These are phyloP conservation scores for Lepisosteus oculatus DNA, from an alignment of 2,113 vertebrate genomes.

Conservation along the genomic window DNA sequence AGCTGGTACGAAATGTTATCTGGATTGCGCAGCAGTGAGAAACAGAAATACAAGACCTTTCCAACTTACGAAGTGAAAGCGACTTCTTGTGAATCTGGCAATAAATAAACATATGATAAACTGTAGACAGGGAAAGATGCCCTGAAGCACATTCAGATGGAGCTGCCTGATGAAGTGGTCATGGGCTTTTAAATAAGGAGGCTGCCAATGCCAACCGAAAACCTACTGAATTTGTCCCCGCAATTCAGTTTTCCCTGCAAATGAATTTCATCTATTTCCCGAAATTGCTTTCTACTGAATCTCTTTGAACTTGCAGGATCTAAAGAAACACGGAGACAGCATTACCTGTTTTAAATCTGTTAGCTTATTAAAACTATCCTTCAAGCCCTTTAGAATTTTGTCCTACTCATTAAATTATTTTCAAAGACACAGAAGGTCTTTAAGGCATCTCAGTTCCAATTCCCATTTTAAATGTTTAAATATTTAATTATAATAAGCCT, in stretches of 20 bases:
- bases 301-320: conserved; percentile 36
- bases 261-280: conserved; percentile 37
- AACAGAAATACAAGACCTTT: too few species aligned
- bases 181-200: background rate
- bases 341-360: conserved; percentile 39
- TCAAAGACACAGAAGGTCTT: conserved; percentile 45
- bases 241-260: conserved; percentile 13
- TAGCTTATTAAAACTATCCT: conserved; percentile 44
- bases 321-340: conserved; percentile 30
- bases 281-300: conserved; percentile 33
- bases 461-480: conserved; percentile 41
- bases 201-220: conserved; percentile 12
- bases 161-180: background rate
- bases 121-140: too few species aligned
- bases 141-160: too few species aligned
- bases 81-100: background rate
- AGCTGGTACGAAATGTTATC: too few species aligned
- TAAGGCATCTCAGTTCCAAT: conserved; percentile 43
- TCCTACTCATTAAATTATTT: conserved; percentile 49
- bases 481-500: conserved; percentile 39
- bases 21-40: too few species aligned
- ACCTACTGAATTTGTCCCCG: conserved; percentile 12
- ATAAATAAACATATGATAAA: background rate
- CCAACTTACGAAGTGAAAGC: background rate
- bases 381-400: conserved; percentile 44